Base-by-base conservation (phyloP, 2,113 vertebrate genomes). In the Proteles cristata region DNA sequence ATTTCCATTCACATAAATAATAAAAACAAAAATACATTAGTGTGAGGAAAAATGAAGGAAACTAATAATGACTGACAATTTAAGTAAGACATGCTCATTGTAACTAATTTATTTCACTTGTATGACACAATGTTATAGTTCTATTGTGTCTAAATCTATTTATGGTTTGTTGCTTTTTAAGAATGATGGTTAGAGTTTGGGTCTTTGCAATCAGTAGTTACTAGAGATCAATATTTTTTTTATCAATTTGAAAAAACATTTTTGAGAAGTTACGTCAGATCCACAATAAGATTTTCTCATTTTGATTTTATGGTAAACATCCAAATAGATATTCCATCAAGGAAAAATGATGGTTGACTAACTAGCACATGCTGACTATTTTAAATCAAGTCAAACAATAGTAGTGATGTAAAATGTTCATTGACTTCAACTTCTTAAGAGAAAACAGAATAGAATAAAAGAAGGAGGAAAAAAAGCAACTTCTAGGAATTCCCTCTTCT, bases 231-330 rank as follows among this genome's bases (percentile, higher is more conserved):
- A 35, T 83, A 6, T 66, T 66, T 85, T 93, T 76, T 15, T 89
- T 90, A 55, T 26, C 94, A 81, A 93, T 69, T 61, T 97, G 31
- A 89, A 69, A 5, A 98, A 92, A 11, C 6, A n/a, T 50, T 89
- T 80, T 53, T 53, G 45, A 88, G 21, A 92, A 69, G 15, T 90
- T 80, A 16, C 21, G 0, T 93, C 8, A 84, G 45, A 63, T 48
- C 81, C 71, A 25, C 9, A 94, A 8, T 45, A 81, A 25, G 31
- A 90, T 69, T 86, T 87, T 77, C 39, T 48, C 15, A 93, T n/a
- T 96, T 74, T 53, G 28, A 12, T 88, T 92, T 97, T 31, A 65
- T 26, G 50, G 53, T 93, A 94, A 65, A 82, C 19, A 71, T 73
- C 14, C 33, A 93, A 94, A 23, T 23, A 87, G 45, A 39, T n/a